Evolutionary conservation across 2,888 invertebrate species (phyloP), one percentile per base, ranked within the genome.

Genomic region (Heliconius sara): DNA sequence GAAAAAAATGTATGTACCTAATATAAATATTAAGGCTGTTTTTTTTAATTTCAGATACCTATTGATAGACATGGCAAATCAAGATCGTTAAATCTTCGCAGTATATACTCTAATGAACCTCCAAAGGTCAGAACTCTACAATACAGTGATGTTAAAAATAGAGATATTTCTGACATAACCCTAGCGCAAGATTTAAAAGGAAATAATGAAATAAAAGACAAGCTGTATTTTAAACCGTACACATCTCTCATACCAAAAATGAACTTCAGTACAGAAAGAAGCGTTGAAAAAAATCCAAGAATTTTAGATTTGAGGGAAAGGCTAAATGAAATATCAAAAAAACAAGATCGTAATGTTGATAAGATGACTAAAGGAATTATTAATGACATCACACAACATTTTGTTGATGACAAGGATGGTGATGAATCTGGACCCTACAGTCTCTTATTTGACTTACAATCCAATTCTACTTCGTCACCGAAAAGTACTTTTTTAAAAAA

Each of bases 341-440:
- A 94, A 83, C 92, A 93, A 83, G 94, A 95, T 84, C 87, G 89
- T 66, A 91, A 89, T 83, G 93, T 95, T 78, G 90, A 94, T 85
- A 92, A 93, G 83, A 90, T 92, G 85, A 92, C 92, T 4, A 95
- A 94, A 87, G 90, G 93, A 79, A 85, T 94, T 67, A 90, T 95
- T 25, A 93, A 95, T 82, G 93, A 93, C 84, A 91, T 94, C 78
- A 93, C 94, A 39, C 95, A 95, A 84, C 91, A 91, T 79, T 85
- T 95, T 76, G 92, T 90, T 71, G 95, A 95, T 83, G 93, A 94
- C 82, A 94, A 93, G 87, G 92, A 92, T 78, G 90, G 91, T 74
- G 93, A 94, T 83, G 93, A 93, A 81, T 96, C 96, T 30, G 96
- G 96, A 79, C 96, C 96, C 6, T 96, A 96, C 84, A 96, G 96